Percentiles rank a stretch among this genome's conserved stretches.
These are phyloP conservation scores for Drosophila mayri DNA, from an alignment of 1,140 invertebrate species.

Conservation along the genomic window DNA sequence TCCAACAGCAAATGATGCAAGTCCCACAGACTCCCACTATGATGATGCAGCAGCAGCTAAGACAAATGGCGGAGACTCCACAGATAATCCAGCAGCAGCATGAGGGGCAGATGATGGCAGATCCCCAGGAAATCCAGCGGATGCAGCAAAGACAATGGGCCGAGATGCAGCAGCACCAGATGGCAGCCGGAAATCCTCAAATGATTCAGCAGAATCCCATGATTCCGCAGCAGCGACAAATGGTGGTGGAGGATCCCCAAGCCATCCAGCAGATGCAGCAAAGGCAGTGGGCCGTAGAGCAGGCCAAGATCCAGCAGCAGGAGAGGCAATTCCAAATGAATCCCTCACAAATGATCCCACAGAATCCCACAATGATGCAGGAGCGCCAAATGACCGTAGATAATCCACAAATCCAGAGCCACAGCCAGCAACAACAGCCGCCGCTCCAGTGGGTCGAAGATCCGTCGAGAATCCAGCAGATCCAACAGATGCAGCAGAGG, in stretches of 20 bases:
- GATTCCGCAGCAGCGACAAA: slow-evolving; percentile 34
- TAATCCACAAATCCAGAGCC: neutral
- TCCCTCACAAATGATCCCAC: slow-evolving; percentile 12
- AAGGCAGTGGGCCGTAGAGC: slow-evolving; percentile 10
- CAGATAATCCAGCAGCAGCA: slow-evolving; percentile 18
- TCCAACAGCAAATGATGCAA: too few species aligned
- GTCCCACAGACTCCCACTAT: too few species aligned
- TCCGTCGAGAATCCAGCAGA: slow-evolving; percentile 2
- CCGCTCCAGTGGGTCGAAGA: slow-evolving; percentile 19
- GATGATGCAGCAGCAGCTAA: neutral
- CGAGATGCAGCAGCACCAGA: neutral
- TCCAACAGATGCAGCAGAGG: slow-evolving; percentile 17
- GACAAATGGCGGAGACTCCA: too few species aligned
- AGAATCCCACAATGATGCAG: slow-evolving; percentile 19
- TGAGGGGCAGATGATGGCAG: slow-evolving; percentile 34
- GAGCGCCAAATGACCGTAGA: slow-evolving; percentile 5
- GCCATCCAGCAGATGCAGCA: slow-evolving; percentile 23
- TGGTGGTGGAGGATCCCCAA: slow-evolving; percentile 8
- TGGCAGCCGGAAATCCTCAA: neutral
- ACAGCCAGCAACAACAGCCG: slow-evolving; percentile 1
- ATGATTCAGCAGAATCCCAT: slow-evolving; percentile 24
- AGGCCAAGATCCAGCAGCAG: slow-evolving; percentile 1
- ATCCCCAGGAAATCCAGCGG: slow-evolving; percentile 18
- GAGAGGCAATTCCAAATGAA: slow-evolving; percentile 21
- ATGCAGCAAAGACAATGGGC: slow-evolving; percentile 8